Conservation (phyloP, 2,888 invertebrate genomes). For the Cryptocephalus moraei region DNA sequence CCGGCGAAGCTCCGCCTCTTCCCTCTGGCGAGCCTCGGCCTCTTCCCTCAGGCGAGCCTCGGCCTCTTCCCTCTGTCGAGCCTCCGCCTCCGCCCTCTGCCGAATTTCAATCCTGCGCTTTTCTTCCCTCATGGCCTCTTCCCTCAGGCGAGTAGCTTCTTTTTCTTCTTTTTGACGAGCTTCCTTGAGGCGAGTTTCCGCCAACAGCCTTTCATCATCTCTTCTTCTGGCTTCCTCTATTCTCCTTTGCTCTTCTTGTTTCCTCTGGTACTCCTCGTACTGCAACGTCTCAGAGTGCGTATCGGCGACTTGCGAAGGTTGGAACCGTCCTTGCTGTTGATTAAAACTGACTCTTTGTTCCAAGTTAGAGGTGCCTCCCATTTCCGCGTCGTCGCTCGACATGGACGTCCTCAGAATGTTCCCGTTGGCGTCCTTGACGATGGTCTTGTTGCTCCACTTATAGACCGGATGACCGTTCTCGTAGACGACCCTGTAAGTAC, state of each 20-base stretch:
- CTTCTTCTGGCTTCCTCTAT: constrained; percentile 4
- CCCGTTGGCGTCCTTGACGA: constrained; percentile 20
- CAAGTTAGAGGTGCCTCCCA: too few relatives aligned
- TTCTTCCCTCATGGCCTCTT: constrained; percentile 14
- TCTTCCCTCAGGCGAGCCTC: not conserved
- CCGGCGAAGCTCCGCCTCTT: constrained; percentile 10
- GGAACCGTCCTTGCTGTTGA: not conserved
- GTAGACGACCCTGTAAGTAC: constrained; percentile 4
- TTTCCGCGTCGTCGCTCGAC: constrained; percentile 8
- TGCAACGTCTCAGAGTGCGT: not conserved
- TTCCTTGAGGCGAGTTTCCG: not conserved
- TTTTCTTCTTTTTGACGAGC: not conserved
- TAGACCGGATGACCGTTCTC: constrained; percentile 16
- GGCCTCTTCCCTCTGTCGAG: not conserved
- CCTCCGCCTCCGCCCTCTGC: not conserved
- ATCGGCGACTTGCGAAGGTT: not conserved
- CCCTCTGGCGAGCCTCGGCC: not conserved
- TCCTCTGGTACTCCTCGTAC: constrained; percentile 2
- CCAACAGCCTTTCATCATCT: not conserved
- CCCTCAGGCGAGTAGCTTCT: constrained; percentile 7
- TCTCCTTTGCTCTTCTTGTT: not conserved
- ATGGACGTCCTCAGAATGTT: constrained; percentile 19
- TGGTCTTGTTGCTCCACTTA: constrained; percentile 21
- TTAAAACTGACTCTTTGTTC: too few relatives aligned
- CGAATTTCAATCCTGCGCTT: constrained; percentile 2